phyloP scores from a whole-genome alignment of 2,888 invertebrate genomes.

The Actias luna region DNA sequence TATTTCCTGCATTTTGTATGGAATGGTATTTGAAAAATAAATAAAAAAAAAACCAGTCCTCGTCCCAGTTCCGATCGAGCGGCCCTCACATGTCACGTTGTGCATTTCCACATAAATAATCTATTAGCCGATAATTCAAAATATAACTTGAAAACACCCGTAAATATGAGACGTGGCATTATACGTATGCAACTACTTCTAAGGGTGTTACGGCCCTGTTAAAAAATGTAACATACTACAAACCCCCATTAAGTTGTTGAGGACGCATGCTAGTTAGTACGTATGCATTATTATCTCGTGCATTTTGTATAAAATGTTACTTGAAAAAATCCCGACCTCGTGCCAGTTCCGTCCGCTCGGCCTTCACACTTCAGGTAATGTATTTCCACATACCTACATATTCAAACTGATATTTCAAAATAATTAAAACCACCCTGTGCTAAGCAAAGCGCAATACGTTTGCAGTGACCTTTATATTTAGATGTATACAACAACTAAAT shows the following conservation, averaged over 20 bases:
- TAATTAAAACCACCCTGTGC: neutral
- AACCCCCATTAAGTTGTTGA: neutral
- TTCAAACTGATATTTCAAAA: neutral
- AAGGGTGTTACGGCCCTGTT: no score
- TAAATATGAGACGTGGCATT: no score
- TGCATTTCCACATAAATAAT: neutral
- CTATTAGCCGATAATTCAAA: neutral
- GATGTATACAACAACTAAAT: neutral
- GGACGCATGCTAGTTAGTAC: no score
- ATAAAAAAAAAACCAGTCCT: neutral
- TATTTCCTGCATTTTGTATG: constrained; percentile 2
- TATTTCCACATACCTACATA: neutral
- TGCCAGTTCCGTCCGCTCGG: neutral
- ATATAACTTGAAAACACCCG: neutral
- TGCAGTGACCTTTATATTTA: neutral
- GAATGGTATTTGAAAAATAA: neutral
- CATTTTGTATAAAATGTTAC: neutral
- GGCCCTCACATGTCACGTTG: neutral
- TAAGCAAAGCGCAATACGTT: neutral
- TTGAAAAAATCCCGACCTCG: neutral
- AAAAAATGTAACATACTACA: neutral
- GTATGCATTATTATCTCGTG: neutral
- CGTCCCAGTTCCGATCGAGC: neutral
- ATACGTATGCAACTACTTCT: no score
- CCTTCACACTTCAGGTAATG: neutral